These are phyloP conservation scores for Anolis sagrei DNA, from an alignment of 2,113 vertebrate genomes.

Conservation along the genomic window DNA sequence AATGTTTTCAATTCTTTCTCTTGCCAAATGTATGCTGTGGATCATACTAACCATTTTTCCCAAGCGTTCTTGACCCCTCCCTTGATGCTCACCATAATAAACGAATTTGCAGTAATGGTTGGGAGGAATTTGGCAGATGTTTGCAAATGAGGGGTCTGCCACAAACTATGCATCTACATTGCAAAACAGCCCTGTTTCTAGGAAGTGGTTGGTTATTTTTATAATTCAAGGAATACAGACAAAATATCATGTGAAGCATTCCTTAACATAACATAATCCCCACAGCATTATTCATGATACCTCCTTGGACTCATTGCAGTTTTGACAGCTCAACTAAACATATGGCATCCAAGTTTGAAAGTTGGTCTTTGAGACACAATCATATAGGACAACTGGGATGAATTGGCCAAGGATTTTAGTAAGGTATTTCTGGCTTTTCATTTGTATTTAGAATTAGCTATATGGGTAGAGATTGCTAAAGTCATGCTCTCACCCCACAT, in stretches of 20 bases:
- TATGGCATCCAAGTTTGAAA: not conserved
- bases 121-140: constrained; percentile 55
- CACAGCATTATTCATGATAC: not conserved
- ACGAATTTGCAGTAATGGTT: constrained; percentile 50
- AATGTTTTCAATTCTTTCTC: constrained; percentile 65
- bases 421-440: not conserved
- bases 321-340: constrained; percentile 12
- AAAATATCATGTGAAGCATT: constrained; percentile 10
- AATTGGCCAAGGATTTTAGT: not conserved
- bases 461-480: not conserved
- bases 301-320: not conserved
- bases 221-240: constrained; percentile 15
- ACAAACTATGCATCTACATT: not conserved
- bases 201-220: constrained; percentile 25
- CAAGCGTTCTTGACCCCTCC: constrained; percentile 67
- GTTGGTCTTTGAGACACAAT: not conserved
- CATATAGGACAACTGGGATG: not conserved
- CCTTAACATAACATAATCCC: not conserved
- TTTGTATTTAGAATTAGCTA: not conserved
- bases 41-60: constrained; percentile 64
- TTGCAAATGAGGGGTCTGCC: constrained; percentile 50
- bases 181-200: not conserved
- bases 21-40: constrained; percentile 63
- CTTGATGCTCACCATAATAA: constrained; percentile 45
- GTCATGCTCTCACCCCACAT: not conserved